phyloP scores from a whole-genome alignment of 2,797 vertebrate species.

The Macropodus opercularis region DNA sequence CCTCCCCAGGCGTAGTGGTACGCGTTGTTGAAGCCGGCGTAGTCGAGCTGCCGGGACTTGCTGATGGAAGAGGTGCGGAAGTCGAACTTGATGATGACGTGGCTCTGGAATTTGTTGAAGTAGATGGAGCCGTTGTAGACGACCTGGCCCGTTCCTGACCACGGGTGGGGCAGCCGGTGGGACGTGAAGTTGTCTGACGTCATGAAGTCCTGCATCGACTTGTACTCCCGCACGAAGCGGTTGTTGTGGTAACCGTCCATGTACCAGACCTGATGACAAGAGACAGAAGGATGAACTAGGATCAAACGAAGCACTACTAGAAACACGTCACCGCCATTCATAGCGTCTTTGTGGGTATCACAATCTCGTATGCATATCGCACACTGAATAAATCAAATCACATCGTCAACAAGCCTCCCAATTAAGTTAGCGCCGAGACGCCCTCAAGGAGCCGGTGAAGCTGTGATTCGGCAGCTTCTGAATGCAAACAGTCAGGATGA shows the following conservation, averaged over 20 bases:
- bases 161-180: conserved; percentile 96
- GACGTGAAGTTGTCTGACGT: conserved; percentile 96
- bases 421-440: conserved; percentile 58
- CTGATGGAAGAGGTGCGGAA: conserved; percentile 93
- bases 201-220: conserved; percentile 95
- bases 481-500: conserved; percentile 58
- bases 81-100: conserved; percentile 96
- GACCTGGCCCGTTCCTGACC: conserved; percentile 97
- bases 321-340: conserved; percentile 18
- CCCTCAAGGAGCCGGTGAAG: conserved; percentile 29
- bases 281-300: conserved; percentile 5
- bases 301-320: neutral
- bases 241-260: conserved; percentile 99
- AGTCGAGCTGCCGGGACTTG: conserved; percentile 93
- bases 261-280: conserved; percentile 90
- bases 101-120: conserved; percentile 99
- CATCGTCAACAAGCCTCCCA: conserved; percentile 59
- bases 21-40: conserved; percentile 95
- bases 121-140: conserved; percentile 98
- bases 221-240: conserved; percentile 95
- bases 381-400: conserved; percentile 56
- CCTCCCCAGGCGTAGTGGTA: conserved; percentile 99
- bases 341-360: conserved; percentile 12
- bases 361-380: conserved; percentile 37
- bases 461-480: conserved; percentile 45